Base-by-base conservation (phyloP, 2,888 invertebrate genomes). In the Corbicula japonica region DNA sequence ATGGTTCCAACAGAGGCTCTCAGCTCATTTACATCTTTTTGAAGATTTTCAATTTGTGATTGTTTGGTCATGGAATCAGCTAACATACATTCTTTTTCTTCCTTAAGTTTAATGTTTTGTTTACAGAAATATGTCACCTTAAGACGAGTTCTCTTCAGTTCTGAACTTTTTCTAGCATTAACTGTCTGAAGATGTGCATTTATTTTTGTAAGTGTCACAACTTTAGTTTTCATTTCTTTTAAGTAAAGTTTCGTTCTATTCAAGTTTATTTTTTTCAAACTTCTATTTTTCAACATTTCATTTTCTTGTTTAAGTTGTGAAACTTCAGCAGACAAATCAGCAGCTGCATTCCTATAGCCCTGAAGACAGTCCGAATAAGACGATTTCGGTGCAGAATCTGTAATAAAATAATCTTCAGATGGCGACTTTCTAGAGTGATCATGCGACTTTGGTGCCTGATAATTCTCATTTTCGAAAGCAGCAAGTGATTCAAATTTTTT, bases 61-160 rank as follows among this genome's bases (percentile, higher is more conserved):
- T n/a, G n/a, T n/a, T n/a, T n/a, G n/a, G 12, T 28, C 56, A 63
- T 28, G 21, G 52, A 6, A 21, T 56, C 63, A 56, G 15, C 18
- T 12, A 30, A 21, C 56, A 23, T 52, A n/a, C 34, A 28, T 48
- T 41, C 32, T 0, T 60, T 60, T 44, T 34, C 6, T 28, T n/a
- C 56, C 60, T 56, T 68, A 18, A 30, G 28, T 41, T 38, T 38
- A 30, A 28, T 23, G n/a, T 0, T 71, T 38, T 58, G 32, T 38
- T 73, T 52, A 23, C 44, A n/a, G 0, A 35, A 61, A 63, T 73
- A 56, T 21, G 65, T 30, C 18, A 56, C 23, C 30, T 5, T 35
- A 21, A 73, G 58, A 10, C 65, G 38, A 18, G 26, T n/a, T 73
- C 65, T 63, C 30, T 65, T 73, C 28, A 63, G 58, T 44, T 73